Conservation (phyloP, 2,888 invertebrate genomes). For the Alloscopus bannaensis region DNA sequence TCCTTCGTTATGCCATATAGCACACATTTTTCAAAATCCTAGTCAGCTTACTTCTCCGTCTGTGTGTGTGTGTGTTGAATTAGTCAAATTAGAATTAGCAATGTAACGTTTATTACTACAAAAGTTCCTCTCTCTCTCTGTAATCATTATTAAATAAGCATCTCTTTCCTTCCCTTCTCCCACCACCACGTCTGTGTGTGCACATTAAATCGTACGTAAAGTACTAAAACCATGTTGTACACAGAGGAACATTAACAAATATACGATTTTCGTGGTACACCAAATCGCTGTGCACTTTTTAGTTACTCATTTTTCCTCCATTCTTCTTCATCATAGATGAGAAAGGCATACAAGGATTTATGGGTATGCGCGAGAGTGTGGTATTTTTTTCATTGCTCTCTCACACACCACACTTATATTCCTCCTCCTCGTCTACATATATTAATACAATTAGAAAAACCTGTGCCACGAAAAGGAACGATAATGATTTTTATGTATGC, state of each 20-base stretch:
- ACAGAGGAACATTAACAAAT: too few species aligned
- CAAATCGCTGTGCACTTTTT: too few species aligned
- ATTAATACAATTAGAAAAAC: slow-evolving; percentile 57
- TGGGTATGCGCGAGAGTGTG: neutral
- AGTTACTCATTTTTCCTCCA: too few species aligned
- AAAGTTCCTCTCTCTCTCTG: slow-evolving; percentile 12
- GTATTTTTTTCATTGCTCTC: neutral
- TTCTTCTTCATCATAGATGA: too few species aligned
- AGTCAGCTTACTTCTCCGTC: too few species aligned
- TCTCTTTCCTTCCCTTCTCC: slow-evolving; percentile 18
- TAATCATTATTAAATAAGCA: slow-evolving; percentile 39
- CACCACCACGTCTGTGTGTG: slow-evolving; percentile 2
- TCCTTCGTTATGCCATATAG: too few species aligned
- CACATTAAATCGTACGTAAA: neutral
- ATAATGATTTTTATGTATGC: slow-evolving; percentile 52
- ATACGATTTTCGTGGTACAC: too few species aligned
- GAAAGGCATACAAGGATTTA: too few species aligned
- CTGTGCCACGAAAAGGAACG: slow-evolving; percentile 40
- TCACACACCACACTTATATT: neutral
- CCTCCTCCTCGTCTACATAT: slow-evolving; percentile 1
- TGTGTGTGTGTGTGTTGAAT: slow-evolving; percentile 43
- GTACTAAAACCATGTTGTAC: neutral
- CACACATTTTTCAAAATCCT: too few species aligned
- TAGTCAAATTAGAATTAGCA: slow-evolving; percentile 64
- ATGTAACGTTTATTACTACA: slow-evolving; percentile 21